phyloP scores from a whole-genome alignment of 1,140 invertebrate genomes.

The Tetramorium simillimum region DNA sequence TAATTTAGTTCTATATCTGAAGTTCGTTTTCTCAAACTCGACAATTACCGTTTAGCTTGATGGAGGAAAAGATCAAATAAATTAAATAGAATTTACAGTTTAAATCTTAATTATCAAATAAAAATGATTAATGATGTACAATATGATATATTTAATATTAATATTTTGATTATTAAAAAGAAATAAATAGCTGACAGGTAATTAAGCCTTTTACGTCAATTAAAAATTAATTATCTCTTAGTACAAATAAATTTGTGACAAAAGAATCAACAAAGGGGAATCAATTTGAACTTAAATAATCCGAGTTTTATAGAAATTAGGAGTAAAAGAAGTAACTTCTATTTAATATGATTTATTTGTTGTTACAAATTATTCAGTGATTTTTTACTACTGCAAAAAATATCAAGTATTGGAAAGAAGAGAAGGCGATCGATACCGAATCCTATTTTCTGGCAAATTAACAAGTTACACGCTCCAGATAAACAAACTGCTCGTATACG shows the following conservation, averaged over 20 bases:
- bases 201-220: background rate
- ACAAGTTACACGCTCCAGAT: background rate
- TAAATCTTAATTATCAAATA: background rate
- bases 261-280: background rate
- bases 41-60: background rate
- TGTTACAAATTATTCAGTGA: background rate
- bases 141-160: background rate
- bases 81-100: background rate
- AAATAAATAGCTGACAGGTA: background rate
- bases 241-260: background rate
- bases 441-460: slow-evolving; percentile 16
- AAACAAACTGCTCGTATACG: slow-evolving; percentile 12
- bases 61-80: background rate
- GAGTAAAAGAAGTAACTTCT: background rate
- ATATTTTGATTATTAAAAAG: background rate
- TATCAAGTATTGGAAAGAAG: background rate
- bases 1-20: background rate
- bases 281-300: background rate
- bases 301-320: background rate
- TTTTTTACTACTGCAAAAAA: background rate
- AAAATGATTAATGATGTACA: too few species aligned
- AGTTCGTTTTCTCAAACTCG: background rate
- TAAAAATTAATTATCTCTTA: background rate
- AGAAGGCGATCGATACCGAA: background rate
- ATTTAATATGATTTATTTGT: background rate